Base-by-base conservation (phyloP, 2,888 invertebrate species). In the Pseudococcus jackbeardsleyi region DNA sequence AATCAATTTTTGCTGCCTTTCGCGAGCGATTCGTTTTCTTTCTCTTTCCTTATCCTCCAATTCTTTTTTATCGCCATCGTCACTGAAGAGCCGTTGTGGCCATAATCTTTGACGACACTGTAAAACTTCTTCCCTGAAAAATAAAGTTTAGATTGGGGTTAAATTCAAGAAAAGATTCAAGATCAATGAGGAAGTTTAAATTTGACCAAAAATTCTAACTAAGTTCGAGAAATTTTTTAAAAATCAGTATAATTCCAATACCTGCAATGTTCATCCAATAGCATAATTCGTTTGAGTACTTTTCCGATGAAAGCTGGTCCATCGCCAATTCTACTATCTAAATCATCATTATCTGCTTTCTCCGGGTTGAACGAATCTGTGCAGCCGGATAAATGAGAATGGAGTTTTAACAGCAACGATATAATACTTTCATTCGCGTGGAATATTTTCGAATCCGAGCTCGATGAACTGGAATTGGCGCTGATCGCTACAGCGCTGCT, bases 1-100 rank as follows among this genome's bases (percentile, higher is more conserved):
- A 96, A 99, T 97, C 90, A 99, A 92, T 91, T 96, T 96, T 91
- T 96, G 95, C 91, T 98, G 98, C 0, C 98, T 93, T 91, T 98
- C 98, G 90, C 96, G 95, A 0, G 97, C 97, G 90, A 95, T 93
- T 48, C 95, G 94, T 46, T 96, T 94, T 50, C 89, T 90, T 92
- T 84, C 92, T 91, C 90, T 92, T 94, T 91, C 94, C 93, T 72
- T 85, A 42, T 19, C 50, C 48, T 88, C 88, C 39, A 84, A 26
- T 15, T 85, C 77, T 72, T 85, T 77, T 26, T 77, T 42, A 12
- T 88, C 85, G 8, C n/a, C 42, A 12, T 84, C 84, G 3, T 48
- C 54, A 22, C 84, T 84, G 48, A 50, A 84, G 12, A 48, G 72
- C 92, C 95, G 95, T 91, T 94, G 94, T 86, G 97, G 97, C 96